These are phyloP conservation scores for Sebastes paucispinis DNA, from an alignment of 2,797 vertebrate species.

Conservation along the genomic window DNA sequence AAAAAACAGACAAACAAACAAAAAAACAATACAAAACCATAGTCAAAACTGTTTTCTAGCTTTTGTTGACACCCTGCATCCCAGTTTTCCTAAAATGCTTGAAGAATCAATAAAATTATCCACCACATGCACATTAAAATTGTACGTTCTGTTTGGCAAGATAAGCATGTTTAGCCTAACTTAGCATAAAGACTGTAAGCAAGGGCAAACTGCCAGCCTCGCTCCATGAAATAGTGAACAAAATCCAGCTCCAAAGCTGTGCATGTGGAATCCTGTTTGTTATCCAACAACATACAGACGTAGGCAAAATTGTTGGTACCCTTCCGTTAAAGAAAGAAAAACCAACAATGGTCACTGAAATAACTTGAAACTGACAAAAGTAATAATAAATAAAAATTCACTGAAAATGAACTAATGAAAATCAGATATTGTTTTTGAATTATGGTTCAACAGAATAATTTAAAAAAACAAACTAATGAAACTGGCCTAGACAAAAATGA, in stretches of 20 bases:
- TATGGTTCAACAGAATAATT: too few relatives aligned
- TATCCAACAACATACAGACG: background rate
- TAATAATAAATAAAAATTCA: too few relatives aligned
- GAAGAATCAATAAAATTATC: rapidly evolving
- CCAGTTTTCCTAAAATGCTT: background rate
- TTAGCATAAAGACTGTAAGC: background rate
- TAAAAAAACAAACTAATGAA: too few relatives aligned
- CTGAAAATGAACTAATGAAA: too few relatives aligned
- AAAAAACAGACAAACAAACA: background rate
- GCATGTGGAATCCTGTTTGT: background rate
- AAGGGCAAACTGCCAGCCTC: background rate
- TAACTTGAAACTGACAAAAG: too few relatives aligned
- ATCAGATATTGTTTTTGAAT: too few relatives aligned
- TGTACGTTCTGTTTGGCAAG: too few relatives aligned
- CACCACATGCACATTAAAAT: rapidly evolving
- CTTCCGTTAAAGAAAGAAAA: too few relatives aligned
- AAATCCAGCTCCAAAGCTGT: background rate
- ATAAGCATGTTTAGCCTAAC: background rate
- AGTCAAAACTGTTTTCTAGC: background rate
- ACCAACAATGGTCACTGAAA: too few relatives aligned
- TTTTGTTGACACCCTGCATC: background rate
- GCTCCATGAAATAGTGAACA: background rate
- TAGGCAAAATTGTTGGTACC: too few relatives aligned
- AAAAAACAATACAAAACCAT: background rate
- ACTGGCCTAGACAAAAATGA: too few relatives aligned